Percentiles rank a stretch among this genome's conserved stretches.
Conservation (phyloP, 2,797 vertebrate genomes). For the Scarus forsteni region DNA sequence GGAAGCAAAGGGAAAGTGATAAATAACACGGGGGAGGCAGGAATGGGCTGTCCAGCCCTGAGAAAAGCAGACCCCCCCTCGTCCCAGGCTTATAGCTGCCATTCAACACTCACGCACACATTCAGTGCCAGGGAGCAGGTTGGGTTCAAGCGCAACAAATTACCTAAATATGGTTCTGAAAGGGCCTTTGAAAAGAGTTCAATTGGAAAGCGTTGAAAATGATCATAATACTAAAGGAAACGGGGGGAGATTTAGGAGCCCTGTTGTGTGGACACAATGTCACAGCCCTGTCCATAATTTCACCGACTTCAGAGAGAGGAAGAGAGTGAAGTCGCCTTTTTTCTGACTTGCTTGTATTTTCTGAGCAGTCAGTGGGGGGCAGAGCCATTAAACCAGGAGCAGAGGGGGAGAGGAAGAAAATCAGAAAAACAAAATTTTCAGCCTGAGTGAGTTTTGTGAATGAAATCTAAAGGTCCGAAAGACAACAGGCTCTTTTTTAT, state of each 20-base stretch:
- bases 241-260: slow-evolving; percentile 60
- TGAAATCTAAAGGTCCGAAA: slow-evolving; percentile 77
- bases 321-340: slow-evolving; percentile 45
- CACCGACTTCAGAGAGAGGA: slow-evolving; percentile 50
- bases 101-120: slow-evolving; percentile 67
- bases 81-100: slow-evolving; percentile 76
- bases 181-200: slow-evolving; percentile 66
- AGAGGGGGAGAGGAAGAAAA: slow-evolving; percentile 71
- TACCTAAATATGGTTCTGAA: slow-evolving; percentile 81
- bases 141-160: slow-evolving; percentile 83
- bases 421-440: slow-evolving; percentile 82
- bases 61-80: slow-evolving; percentile 74
- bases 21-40: slow-evolving; percentile 71
- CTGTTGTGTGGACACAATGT: slow-evolving; percentile 54
- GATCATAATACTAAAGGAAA: slow-evolving; percentile 67
- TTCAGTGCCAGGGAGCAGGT: slow-evolving; percentile 67
- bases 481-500: slow-evolving; percentile 66
- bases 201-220: slow-evolving; percentile 70
- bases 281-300: slow-evolving; percentile 75
- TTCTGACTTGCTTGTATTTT: slow-evolving; percentile 63
- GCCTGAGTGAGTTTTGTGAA: slow-evolving; percentile 82
- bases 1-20: slow-evolving; percentile 58
- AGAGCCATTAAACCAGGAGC: slow-evolving; percentile 61
- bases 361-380: slow-evolving; percentile 37
- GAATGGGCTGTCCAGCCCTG: slow-evolving; percentile 57